Base-by-base conservation (phyloP, 2,888 invertebrate genomes). In the Alviniconcha strummeri region DNA sequence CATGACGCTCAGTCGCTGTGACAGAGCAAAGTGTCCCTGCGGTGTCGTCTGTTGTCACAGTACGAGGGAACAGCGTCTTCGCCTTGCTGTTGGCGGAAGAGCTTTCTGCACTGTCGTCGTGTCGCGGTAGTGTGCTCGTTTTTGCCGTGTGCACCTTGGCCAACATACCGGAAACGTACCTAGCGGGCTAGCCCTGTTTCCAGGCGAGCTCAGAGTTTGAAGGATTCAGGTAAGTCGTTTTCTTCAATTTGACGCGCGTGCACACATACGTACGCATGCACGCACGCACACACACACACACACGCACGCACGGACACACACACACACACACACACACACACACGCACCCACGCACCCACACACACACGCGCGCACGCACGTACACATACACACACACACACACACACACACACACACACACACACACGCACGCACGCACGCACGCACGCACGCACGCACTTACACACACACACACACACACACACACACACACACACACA, bases 241-340 rank as follows among this genome's bases (percentile, higher is more conserved):
- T 60, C 60, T 60, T 60, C 9, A 13, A 60, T 11, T 60, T 60
- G 60, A 8, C 36, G 7, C 7, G 69, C 69, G 19, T 36, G 52
- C 36, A 52, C 72, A 72, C 72, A 36, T 36, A 72, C 72, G 36
- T 36, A 52, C 72, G 36, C 72, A 72, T 36, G 36, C 72, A 52
- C 72, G 36, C 72, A 72, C 72, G 36, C 72, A 72, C 72, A 36
- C 72, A 72, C 72, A 72, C 72, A 72, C 72, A 72, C 72, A 72
- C 72, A 72, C 52, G 36, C 69, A 69, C 69, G 72, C 36, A 36
- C 52, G 52, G 52, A 36, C 72, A 36, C 60, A 60, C 60, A 60
- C 60, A 4, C 60, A 60, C 60, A 4, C 72, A 36, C 36, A 11
- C 36, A 36, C 36, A 36, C 36, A 36, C 72, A 1, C 72, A 2